These are phyloP conservation scores for Drosophila melanosoma DNA, from an alignment of 2,888 invertebrate species.

Conservation along the genomic window DNA sequence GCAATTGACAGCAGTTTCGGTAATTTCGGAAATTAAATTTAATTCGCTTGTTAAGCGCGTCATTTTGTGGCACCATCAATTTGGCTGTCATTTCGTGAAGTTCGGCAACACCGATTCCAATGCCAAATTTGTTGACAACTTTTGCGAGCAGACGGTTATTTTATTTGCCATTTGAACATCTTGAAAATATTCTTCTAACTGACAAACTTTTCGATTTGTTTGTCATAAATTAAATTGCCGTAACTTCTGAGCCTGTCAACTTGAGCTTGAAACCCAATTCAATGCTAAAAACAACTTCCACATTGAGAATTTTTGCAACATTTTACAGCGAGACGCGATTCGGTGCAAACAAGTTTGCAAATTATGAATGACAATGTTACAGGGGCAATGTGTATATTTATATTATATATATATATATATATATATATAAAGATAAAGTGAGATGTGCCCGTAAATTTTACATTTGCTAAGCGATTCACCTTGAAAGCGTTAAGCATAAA, in stretches of 20 bases:
- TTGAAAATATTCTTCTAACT: neutral
- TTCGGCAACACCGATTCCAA: neutral
- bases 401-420: constrained; percentile 1
- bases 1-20: constrained; percentile 47
- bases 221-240: constrained; percentile 57
- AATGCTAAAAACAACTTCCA: constrained; percentile 32
- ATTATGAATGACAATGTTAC: constrained; percentile 61
- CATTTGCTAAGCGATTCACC: constrained; percentile 61
- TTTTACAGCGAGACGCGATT: neutral
- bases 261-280: constrained; percentile 45
- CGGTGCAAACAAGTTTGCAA: constrained; percentile 60
- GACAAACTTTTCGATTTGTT: constrained; percentile 50
- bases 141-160: constrained; percentile 4
- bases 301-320: constrained; percentile 35
- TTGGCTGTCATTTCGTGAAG: constrained; percentile 30
- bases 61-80: constrained; percentile 20
- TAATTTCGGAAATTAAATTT: constrained; percentile 44
- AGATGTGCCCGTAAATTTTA: constrained; percentile 55
- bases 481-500: constrained; percentile 61
- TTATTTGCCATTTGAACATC: constrained; percentile 14
- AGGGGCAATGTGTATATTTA: constrained; percentile 30
- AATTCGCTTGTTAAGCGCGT: constrained; percentile 61
- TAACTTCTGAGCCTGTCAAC: constrained; percentile 39
- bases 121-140: constrained; percentile 18
- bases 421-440: neutral